A percentile compares a stretch with the other conserved stretches of the same genome.
Conservation (phyloP, 2,888 invertebrate genomes). For the Dorcus parallelipipedus region DNA sequence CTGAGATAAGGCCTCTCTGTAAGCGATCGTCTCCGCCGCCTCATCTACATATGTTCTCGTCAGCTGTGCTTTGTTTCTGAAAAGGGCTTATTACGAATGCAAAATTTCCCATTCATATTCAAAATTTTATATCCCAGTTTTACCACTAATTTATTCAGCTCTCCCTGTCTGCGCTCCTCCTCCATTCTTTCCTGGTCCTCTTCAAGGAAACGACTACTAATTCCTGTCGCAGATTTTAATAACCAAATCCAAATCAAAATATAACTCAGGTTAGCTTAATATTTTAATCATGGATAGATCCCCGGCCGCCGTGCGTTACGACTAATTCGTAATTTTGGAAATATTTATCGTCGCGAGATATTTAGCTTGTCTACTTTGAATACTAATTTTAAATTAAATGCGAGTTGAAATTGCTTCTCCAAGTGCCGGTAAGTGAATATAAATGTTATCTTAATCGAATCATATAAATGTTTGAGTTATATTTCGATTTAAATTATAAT, state of each 20-base stretch:
- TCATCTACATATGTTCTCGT: constrained; percentile 62
- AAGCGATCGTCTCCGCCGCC: constrained; percentile 47
- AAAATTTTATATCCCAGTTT: constrained; percentile 82
- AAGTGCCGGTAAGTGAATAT: too few relatives aligned
- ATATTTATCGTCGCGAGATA: too few relatives aligned
- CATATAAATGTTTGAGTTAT: too few relatives aligned
- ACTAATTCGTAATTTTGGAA: too few relatives aligned
- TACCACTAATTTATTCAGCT: constrained; percentile 74
- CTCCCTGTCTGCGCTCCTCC: constrained; percentile 47
- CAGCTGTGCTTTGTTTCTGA: constrained; percentile 57
- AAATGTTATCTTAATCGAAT: too few relatives aligned
- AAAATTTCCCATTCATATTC: constrained; percentile 87
- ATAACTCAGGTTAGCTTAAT: background rate
- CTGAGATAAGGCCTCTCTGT: constrained; percentile 35
- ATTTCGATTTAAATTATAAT: too few relatives aligned
- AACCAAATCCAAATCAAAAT: constrained; percentile 24
- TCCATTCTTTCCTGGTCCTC: constrained; percentile 21
- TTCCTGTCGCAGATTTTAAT: constrained; percentile 29
- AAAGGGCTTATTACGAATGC: constrained; percentile 79
- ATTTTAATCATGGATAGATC: constrained; percentile 1
- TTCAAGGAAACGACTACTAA: constrained; percentile 33
- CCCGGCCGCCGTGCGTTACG: background rate
- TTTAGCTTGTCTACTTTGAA: too few relatives aligned
- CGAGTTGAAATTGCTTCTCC: too few relatives aligned
- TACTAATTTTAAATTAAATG: too few relatives aligned